These are phyloP conservation scores for Coendou prehensilis DNA, from an alignment of 2,797 vertebrate species.

Conservation along the genomic window DNA sequence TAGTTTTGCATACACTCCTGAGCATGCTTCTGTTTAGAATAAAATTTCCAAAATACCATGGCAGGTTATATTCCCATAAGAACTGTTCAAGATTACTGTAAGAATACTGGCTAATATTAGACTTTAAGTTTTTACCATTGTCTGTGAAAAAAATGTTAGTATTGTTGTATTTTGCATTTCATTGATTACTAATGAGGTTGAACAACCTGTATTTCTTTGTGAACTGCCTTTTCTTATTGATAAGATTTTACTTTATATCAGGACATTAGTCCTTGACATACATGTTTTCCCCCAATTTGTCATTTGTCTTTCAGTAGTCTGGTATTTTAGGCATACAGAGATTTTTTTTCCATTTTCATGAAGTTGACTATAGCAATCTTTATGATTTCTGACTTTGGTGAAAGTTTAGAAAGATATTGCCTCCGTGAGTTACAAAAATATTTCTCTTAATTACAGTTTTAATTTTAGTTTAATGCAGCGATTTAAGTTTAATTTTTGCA, in stretches of 20 bases:
- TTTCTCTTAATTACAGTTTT: neutral
- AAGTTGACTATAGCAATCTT: neutral
- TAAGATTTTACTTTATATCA: slow-evolving; percentile 1
- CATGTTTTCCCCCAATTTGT: neutral
- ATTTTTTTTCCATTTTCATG: neutral
- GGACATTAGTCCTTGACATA: neutral
- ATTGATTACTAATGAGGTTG: neutral
- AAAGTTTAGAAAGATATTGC: neutral
- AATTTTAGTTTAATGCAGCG: neutral
- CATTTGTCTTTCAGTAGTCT: neutral
- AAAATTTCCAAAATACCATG: neutral
- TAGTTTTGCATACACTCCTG: neutral
- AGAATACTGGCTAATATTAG: neutral
- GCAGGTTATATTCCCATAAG: neutral
- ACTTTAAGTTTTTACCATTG: neutral
- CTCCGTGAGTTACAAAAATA: neutral
- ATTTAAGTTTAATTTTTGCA: neutral
- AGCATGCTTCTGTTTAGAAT: neutral
- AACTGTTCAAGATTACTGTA: neutral
- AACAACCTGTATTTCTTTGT: neutral
- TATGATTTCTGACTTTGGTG: neutral
- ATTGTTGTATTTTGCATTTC: neutral
- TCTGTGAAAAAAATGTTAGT: neutral
- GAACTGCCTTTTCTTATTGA: neutral
- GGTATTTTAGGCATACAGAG: neutral